Evolutionary conservation across 2,888 invertebrate genomes (phyloP).

Genomic region (Cephus pulcher): DNA sequence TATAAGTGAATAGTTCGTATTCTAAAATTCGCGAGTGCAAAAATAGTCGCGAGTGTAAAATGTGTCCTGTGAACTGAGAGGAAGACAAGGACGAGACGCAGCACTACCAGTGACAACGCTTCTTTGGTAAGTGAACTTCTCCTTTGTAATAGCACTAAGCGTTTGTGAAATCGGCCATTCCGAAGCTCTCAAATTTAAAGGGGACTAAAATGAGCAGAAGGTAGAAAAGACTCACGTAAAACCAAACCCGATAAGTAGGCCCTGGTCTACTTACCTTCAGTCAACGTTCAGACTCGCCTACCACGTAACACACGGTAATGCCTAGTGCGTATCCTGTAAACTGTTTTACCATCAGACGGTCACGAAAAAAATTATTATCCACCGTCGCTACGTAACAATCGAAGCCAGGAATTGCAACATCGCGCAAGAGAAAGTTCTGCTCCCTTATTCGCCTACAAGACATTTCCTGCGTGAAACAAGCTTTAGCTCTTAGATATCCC

Average conservation of each 20-base stretch:
- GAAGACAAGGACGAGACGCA: no score
- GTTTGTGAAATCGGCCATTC: no score
- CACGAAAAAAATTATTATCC: neutral
- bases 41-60: no score
- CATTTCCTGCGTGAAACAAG: constrained; percentile 47
- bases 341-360: neutral
- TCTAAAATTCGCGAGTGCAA: no score
- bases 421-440: neutral
- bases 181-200: neutral
- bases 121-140: no score
- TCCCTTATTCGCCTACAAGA: neutral
- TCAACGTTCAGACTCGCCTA: neutral
- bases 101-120: no score
- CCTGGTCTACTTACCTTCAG: neutral
- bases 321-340: neutral
- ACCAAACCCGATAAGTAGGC: neutral
- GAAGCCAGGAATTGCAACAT: neutral
- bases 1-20: no score
- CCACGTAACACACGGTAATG: neutral
- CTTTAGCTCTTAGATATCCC: constrained; percentile 42
- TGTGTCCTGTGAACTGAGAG: no score
- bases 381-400: neutral
- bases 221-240: neutral
- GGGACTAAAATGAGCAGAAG: neutral
- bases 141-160: no score